Conservation (phyloP, 2,888 invertebrate species). For the Hypercompe scribonia region DNA sequence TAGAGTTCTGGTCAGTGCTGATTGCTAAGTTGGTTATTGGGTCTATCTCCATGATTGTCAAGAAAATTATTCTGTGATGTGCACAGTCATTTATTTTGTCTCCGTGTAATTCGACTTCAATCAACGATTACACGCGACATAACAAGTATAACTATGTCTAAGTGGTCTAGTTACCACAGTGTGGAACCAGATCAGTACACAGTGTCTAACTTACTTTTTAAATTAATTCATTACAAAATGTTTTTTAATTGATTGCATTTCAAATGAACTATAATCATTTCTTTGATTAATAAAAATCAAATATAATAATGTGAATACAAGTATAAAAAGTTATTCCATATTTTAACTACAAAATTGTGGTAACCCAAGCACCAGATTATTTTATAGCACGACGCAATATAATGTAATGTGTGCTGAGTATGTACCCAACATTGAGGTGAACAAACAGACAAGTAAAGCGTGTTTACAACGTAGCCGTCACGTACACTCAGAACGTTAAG, state of each 20-base stretch:
- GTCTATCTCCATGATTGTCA: background rate
- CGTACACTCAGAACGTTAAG: constrained; percentile 56
- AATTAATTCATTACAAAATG: background rate
- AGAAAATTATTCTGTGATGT: background rate
- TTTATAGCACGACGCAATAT: constrained; percentile 1
- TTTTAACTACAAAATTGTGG: background rate
- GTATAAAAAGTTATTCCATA: background rate
- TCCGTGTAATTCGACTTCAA: background rate
- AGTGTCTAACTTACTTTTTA: too few relatives aligned
- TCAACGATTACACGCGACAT: background rate
- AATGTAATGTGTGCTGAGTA: constrained; percentile 30
- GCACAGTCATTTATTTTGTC: background rate
- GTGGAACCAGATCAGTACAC: too few relatives aligned
- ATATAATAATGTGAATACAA: too few relatives aligned
- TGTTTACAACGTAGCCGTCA: constrained; percentile 65
- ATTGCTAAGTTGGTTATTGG: background rate
- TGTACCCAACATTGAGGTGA: constrained; percentile 36
- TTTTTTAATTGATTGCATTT: background rate
- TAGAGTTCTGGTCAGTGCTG: background rate
- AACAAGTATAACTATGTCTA: background rate
- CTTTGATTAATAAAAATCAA: too few relatives aligned
- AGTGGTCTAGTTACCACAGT: background rate
- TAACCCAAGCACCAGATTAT: background rate
- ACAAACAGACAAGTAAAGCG: constrained; percentile 61
- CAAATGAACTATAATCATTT: background rate